Base-by-base conservation (phyloP, 2,888 invertebrate genomes). In the Cephus runcator region DNA sequence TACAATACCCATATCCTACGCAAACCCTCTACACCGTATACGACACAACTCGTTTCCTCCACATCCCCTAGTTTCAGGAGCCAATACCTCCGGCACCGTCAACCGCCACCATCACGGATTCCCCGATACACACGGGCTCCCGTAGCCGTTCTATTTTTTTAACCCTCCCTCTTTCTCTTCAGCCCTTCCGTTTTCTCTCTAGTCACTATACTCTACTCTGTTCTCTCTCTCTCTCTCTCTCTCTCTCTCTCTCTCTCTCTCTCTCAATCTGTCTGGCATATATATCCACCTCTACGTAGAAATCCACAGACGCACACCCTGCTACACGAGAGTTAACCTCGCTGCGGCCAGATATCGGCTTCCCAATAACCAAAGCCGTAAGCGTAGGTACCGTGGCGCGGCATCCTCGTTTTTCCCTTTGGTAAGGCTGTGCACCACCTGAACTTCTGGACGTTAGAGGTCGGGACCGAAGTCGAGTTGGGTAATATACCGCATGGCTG, bases 341-440 rank as follows among this genome's bases (percentile, higher is more conserved):
- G 85, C 89, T 90, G 90, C 84, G 90, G 90, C 89, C 86, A 90
- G 90, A 91, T 91, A 91, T 91, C 90, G 91, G 91, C 91, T 91
- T 90, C 89, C 90, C 90, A 90, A 89, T 90, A 90, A 90, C 89
- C 90, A 86, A 87, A 89, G 85, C 78, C 33, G 71, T 33, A 34
- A 71, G 71, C 31, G 71, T 71, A 31, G 33, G 34, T 71, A 71
- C 71, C 71, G 33, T 71, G 12, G 71, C 31, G 71, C 71, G 71
- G 12, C 33, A 3, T 23, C 33, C 71, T 71, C 31, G 34, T 71
- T 34, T 31, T 71, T 34, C 31, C 33, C 12, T 71, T 31, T 34
- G 71, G 12, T 31, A 71, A 23, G 71, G 23, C 4, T 71, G 31
- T 23, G 31, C 12, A 12, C 33, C 71, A 71, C 56, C 56, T 56